Evolutionary conservation across 1,140 invertebrate genomes (phyloP).

Genomic region (Latrodectus geometricus): DNA sequence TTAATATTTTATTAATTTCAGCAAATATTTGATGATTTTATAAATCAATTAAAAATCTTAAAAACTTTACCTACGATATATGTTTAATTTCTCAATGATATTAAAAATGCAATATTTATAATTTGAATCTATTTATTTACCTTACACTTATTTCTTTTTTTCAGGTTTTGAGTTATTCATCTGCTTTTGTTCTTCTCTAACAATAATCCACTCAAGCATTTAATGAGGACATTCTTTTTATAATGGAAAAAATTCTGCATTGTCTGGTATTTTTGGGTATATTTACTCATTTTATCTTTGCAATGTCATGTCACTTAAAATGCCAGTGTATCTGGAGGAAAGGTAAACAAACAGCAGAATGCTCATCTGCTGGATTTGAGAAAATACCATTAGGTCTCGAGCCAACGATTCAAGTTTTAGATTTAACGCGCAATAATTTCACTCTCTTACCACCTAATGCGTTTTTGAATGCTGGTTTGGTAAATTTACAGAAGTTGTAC

Average conservation of each 20-base stretch:
- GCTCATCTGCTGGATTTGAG: slow-evolving; percentile 79
- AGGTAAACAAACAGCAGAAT: slow-evolving; percentile 90
- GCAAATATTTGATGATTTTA: too few species aligned
- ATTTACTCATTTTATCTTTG: slow-evolving; percentile 29
- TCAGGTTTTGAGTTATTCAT: too few species aligned
- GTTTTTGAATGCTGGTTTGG: slow-evolving; percentile 81
- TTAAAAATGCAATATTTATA: too few species aligned
- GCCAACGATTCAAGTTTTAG: slow-evolving; percentile 88
- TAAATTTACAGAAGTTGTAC: slow-evolving; percentile 89
- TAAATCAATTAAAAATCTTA: too few species aligned
- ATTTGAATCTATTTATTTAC: too few species aligned
- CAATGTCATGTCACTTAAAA: slow-evolving; percentile 75
- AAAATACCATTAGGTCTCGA: slow-evolving; percentile 82
- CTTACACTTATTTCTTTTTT: too few species aligned
- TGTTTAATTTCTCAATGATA: too few species aligned
- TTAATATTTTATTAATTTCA: too few species aligned
- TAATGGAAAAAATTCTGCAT: slow-evolving; percentile 47
- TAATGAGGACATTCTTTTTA: slow-evolving; percentile 19
- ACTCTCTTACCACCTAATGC: slow-evolving; percentile 80
- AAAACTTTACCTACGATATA: too few species aligned
- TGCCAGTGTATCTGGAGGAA: slow-evolving; percentile 92
- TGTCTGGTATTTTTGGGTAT: slow-evolving; percentile 35
- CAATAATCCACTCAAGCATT: background rate
- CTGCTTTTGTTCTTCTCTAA: too few species aligned
- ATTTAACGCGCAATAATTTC: slow-evolving; percentile 85